A percentile compares a stretch with the other conserved stretches of the same genome.
Evolutionary conservation across 2,797 vertebrate genomes (phyloP).

Genomic region (Moxostoma hubbsi): DNA sequence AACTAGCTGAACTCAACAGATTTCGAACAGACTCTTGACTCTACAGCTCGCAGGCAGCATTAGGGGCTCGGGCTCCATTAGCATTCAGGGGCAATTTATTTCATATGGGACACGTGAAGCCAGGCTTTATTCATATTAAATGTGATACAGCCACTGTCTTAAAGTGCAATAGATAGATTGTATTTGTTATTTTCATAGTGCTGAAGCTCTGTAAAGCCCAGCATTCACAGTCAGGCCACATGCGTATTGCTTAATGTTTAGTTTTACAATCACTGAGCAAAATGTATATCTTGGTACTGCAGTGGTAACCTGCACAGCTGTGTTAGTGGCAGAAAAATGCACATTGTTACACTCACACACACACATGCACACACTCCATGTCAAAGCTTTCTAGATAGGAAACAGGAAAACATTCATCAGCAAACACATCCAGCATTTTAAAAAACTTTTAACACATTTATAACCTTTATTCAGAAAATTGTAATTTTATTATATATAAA

Average conservation of each 20-base stretch:
- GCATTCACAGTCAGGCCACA: no score
- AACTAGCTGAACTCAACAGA: constrained; percentile 22
- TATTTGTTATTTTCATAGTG: not conserved
- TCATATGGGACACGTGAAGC: constrained; percentile 25
- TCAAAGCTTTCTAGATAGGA: constrained; percentile 20
- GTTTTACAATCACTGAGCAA: not conserved
- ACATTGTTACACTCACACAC: not conserved
- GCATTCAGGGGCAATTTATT: constrained; percentile 38
- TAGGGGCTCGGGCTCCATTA: constrained; percentile 20
- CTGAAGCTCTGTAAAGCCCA: not conserved
- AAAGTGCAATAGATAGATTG: not conserved
- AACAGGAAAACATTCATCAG: constrained; percentile 6
- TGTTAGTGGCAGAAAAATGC: constrained; percentile 6
- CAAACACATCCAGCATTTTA: not conserved
- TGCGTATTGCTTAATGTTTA: constrained; percentile 10
- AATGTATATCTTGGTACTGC: constrained; percentile 8
- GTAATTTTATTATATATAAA: no score
- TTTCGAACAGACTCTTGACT: constrained; percentile 6
- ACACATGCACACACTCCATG: constrained; percentile 30
- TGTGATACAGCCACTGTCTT: no score
- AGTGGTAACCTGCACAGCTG: constrained; percentile 33
- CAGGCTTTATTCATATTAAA: not conserved
- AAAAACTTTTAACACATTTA: no score
- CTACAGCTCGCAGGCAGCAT: constrained; percentile 31
- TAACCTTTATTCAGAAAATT: no score